phyloP scores from a whole-genome alignment of 2,888 invertebrate species.

The Plagiodera versicolora region DNA sequence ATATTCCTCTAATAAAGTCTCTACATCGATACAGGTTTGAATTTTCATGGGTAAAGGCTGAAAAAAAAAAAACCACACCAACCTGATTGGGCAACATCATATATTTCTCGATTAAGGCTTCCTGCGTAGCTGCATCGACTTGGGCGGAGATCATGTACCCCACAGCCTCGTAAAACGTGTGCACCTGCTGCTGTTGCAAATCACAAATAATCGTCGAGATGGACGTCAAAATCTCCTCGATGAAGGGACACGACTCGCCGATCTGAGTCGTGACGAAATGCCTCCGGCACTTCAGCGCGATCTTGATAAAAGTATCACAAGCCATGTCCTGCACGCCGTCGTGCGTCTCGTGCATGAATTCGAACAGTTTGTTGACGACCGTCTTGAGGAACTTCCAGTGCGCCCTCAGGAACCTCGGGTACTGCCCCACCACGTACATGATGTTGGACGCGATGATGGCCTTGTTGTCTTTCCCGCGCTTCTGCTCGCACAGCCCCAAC shows the following conservation, averaged over 20 bases:
- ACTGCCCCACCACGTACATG: slow-evolving; percentile 99
- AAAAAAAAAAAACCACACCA: slow-evolving; percentile 18
- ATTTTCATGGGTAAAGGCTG: too few relatives aligned
- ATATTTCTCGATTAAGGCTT: slow-evolving; percentile 93
- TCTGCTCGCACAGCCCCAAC: slow-evolving; percentile 96
- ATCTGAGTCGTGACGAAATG: slow-evolving; percentile 97
- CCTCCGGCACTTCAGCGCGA: slow-evolving; percentile 95
- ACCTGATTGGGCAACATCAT: slow-evolving; percentile 97
- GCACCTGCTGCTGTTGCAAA: slow-evolving; percentile 96
- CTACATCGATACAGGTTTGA: too few relatives aligned
- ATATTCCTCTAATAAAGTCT: too few relatives aligned
- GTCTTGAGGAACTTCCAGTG: slow-evolving; percentile 99
- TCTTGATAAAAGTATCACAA: slow-evolving; percentile 99
- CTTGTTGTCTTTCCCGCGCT: slow-evolving; percentile 98
- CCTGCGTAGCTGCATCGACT: slow-evolving; percentile 87
- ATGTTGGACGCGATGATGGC: slow-evolving; percentile 99
- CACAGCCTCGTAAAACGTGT: slow-evolving; percentile 99
- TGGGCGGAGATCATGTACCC: slow-evolving; percentile 99
- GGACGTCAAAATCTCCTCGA: slow-evolving; percentile 95
- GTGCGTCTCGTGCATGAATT: slow-evolving; percentile 99
- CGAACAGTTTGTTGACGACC: slow-evolving; percentile 99
- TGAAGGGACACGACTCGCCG: slow-evolving; percentile 96
- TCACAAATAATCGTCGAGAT: slow-evolving; percentile 99
- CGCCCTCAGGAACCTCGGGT: slow-evolving; percentile 96
- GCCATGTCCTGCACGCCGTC: slow-evolving; percentile 99